Percentiles rank a stretch among this genome's conserved stretches.
phyloP scores from a whole-genome alignment of 2,113 vertebrate species.

The Tautogolabrus adspersus region DNA sequence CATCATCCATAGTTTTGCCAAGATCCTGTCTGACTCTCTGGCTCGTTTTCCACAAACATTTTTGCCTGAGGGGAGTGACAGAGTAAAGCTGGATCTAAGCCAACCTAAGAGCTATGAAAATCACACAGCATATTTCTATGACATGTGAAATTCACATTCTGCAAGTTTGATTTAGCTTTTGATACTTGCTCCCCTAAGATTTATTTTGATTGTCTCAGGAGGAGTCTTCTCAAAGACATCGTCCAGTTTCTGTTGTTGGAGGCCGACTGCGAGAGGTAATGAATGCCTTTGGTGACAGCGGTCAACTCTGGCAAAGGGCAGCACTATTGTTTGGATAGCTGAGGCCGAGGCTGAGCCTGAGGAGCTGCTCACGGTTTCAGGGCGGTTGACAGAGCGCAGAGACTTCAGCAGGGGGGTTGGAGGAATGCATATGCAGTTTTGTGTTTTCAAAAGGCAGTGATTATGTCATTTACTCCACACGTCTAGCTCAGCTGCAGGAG shows the following conservation, averaged over 20 bases:
- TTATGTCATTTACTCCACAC: conserved; percentile 79
- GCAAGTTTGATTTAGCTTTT: conserved; percentile 47
- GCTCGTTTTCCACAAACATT: conserved; percentile 52
- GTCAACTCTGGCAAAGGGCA: conserved; percentile 36
- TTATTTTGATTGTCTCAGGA: conserved; percentile 8
- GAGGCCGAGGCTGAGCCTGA: conserved; percentile 50
- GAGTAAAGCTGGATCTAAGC: conserved; percentile 48
- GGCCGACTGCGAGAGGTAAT: conserved; percentile 27
- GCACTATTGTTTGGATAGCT: conserved; percentile 63
- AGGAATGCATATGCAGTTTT: conserved; percentile 55
- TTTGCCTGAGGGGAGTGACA: conserved; percentile 55
- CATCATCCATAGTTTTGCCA: conserved; percentile 67
- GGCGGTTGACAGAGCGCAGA: conserved; percentile 26
- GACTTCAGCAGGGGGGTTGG: conserved; percentile 19
- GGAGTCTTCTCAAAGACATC: background rate
- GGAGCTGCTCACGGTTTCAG: conserved; percentile 39
- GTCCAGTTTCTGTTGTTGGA: conserved; percentile 39
- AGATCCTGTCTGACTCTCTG: conserved; percentile 60
- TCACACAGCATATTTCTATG: conserved; percentile 54
- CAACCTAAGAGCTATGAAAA: conserved; percentile 52
- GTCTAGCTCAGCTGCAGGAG: conserved; percentile 57
- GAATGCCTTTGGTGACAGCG: conserved; percentile 48
- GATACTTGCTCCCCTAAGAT: conserved; percentile 26
- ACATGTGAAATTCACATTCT: conserved; percentile 54
- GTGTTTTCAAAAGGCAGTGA: conserved; percentile 73